These are phyloP conservation scores for Lacanobia oleracea DNA, from an alignment of 2,888 invertebrate genomes.

Conservation along the genomic window DNA sequence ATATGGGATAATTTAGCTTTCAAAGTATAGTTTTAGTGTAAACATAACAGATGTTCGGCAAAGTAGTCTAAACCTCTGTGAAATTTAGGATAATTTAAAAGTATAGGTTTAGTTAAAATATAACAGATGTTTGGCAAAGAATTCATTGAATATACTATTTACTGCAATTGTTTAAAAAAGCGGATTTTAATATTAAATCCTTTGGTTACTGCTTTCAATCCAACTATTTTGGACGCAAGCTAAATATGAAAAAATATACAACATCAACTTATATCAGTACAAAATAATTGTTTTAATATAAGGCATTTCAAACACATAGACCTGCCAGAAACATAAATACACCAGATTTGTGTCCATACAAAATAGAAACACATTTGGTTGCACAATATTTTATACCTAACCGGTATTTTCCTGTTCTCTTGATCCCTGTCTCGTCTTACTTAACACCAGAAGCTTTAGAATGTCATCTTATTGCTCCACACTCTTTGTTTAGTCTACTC, in stretches of 20 bases:
- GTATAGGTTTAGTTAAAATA: too few relatives aligned
- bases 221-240: slow-evolving; percentile 34
- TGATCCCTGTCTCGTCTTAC: slow-evolving; percentile 22
- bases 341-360: slow-evolving; percentile 26
- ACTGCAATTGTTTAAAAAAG: slow-evolving; percentile 11
- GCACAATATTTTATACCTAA: slow-evolving; percentile 37
- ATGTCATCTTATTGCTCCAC: slow-evolving; percentile 33
- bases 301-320: slow-evolving; percentile 21
- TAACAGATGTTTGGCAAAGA: slow-evolving; percentile 24
- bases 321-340: slow-evolving; percentile 15
- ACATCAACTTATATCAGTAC: slow-evolving; percentile 41
- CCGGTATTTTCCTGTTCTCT: slow-evolving; percentile 29
- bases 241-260: slow-evolving; percentile 49
- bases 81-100: slow-evolving; percentile 16
- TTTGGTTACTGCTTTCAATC: slow-evolving; percentile 54
- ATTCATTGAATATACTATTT: slow-evolving; percentile 17
- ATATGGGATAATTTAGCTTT: slow-evolving; percentile 11
- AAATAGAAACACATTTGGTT: slow-evolving; percentile 21
- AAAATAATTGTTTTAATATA: slow-evolving; percentile 24
- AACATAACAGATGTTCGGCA: slow-evolving; percentile 31
- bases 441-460: slow-evolving; percentile 14
- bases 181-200: slow-evolving; percentile 59
- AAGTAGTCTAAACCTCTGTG: slow-evolving; percentile 47
- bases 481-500: slow-evolving; percentile 29
- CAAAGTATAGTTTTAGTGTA: slow-evolving; percentile 24